phyloP scores from a whole-genome alignment of 1,140 invertebrate genomes.

The Ptiloglossa arizonensis region DNA sequence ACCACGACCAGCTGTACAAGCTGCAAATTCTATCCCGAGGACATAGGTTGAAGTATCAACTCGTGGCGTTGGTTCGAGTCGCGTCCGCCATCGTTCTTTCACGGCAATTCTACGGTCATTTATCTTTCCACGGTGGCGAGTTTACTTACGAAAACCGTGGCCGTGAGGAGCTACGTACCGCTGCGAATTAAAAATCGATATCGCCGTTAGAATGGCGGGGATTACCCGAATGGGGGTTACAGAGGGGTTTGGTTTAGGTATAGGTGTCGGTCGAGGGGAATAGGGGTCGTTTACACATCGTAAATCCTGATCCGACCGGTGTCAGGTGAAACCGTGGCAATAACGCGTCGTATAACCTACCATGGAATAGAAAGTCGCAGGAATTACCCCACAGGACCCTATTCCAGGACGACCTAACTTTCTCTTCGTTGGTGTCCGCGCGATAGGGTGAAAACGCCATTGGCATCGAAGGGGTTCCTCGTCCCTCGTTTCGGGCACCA shows the following conservation, averaged over 20 bases:
- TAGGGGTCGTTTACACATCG: background rate
- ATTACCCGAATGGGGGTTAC: background rate
- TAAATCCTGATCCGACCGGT: conserved; percentile 14
- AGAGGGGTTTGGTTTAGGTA: no score
- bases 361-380: background rate
- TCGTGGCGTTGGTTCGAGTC: background rate
- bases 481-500: background rate
- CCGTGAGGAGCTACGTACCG: conserved; percentile 4
- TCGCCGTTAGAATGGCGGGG: conserved; percentile 8
- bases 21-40: background rate
- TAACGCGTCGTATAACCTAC: background rate
- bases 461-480: background rate
- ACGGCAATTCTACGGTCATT: background rate
- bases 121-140: background rate
- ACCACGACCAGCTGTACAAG: background rate
- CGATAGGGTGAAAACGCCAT: background rate
- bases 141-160: conserved; percentile 5
- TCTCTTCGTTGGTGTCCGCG: background rate
- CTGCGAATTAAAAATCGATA: conserved; percentile 39
- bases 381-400: background rate
- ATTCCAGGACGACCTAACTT: no score
- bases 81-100: background rate
- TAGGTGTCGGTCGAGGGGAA: no score
- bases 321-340: background rate
- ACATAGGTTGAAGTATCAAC: background rate